A percentile compares a stretch with the other conserved stretches of the same genome.
These are phyloP conservation scores for Subacronicta megacephala DNA, from an alignment of 2,888 invertebrate genomes.

Conservation along the genomic window DNA sequence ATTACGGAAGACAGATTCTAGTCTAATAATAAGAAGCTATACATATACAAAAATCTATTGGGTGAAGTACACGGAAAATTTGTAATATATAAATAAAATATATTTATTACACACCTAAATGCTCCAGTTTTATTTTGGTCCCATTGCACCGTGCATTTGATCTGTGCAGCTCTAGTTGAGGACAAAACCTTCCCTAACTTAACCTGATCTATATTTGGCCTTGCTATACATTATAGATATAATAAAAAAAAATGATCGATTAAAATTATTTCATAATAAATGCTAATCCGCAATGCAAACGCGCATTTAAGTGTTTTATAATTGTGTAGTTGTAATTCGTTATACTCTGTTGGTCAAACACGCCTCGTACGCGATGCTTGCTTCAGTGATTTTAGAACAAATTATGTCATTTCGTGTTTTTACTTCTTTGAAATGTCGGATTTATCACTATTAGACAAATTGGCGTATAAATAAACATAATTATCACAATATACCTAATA, in stretches of 20 bases:
- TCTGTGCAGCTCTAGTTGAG: too few relatives aligned
- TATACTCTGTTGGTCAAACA: conserved; percentile 48
- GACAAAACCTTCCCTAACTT: too few relatives aligned
- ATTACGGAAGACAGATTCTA: too few relatives aligned
- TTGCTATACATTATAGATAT: too few relatives aligned
- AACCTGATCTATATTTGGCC: conserved; percentile 2
- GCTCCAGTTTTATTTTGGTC: not conserved
- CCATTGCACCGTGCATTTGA: too few relatives aligned
- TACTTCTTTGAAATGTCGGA: conserved; percentile 23
- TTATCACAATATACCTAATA: too few relatives aligned
- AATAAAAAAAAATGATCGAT: conserved; percentile 2
- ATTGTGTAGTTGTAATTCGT: conserved; percentile 50
- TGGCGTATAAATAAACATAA: not conserved
- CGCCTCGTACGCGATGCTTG: conserved; percentile 28
- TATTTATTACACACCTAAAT: not conserved
- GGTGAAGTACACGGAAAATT: too few relatives aligned
- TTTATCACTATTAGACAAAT: conserved; percentile 13
- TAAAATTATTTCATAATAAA: conserved; percentile 40
- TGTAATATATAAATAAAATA: too few relatives aligned
- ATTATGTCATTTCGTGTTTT: conserved; percentile 42
- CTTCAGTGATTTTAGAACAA: conserved; percentile 43
- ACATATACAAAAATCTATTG: too few relatives aligned
- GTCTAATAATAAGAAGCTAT: too few relatives aligned
- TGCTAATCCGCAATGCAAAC: conserved; percentile 39
- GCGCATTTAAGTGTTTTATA: conserved; percentile 42